These are phyloP conservation scores for Copsychus sechellarum DNA, from an alignment of 2,113 vertebrate genomes.

Conservation along the genomic window DNA sequence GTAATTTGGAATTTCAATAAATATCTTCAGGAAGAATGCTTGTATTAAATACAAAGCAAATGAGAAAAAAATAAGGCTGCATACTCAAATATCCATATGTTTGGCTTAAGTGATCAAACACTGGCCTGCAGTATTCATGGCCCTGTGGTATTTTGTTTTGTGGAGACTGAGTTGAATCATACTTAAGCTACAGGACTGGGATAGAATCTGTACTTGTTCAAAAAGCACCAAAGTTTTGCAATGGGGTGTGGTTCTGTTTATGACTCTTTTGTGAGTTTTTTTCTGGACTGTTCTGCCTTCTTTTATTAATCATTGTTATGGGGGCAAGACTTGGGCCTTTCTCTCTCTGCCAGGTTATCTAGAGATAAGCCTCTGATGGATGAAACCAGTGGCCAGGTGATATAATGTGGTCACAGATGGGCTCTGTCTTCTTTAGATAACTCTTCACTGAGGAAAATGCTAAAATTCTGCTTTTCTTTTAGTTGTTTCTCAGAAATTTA, in stretches of 20 bases:
- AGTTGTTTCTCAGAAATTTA: neutral
- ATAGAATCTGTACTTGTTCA: neutral
- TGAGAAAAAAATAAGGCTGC: neutral
- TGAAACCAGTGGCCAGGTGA: neutral
- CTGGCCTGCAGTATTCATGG: neutral
- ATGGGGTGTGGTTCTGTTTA: neutral
- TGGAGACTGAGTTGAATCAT: neutral
- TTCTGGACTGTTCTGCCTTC: neutral
- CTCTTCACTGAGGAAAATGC: neutral
- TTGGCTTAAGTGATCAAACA: neutral
- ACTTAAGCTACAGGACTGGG: neutral
- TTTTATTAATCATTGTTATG: neutral
- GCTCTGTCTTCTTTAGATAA: neutral
- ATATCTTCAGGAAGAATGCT: neutral
- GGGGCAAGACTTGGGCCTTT: neutral
- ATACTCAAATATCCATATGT: neutral
- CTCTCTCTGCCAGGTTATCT: neutral
- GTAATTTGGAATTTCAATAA: neutral
- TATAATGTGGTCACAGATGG: fast-evolving
- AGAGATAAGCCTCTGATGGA: neutral
- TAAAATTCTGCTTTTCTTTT: neutral
- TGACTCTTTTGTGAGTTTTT: neutral
- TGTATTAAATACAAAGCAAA: neutral
- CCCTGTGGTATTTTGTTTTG: neutral
- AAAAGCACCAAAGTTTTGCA: neutral